Conservation (phyloP, 2,113 vertebrate species). For the Megaceryle maxima region DNA sequence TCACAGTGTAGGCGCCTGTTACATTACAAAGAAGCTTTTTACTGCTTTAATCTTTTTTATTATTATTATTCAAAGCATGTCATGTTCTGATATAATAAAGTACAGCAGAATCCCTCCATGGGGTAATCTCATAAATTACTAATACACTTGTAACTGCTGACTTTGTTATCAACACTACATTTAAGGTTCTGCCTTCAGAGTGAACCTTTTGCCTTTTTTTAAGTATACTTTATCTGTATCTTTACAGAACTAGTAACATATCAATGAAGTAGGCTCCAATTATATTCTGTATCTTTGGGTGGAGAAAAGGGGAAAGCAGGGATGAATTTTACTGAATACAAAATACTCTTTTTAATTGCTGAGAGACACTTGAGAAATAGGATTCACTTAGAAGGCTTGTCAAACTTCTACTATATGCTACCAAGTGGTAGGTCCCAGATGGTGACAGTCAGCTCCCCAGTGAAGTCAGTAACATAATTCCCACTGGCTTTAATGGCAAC, state of each 20-base stretch:
- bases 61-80: constrained; percentile 71
- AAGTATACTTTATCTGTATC: not conserved
- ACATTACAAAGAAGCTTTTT: constrained; percentile 74
- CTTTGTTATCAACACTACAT: constrained; percentile 46
- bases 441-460: not conserved
- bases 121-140: constrained; percentile 62
- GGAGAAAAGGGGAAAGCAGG: not conserved
- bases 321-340: not conserved
- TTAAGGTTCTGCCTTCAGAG: constrained; percentile 35
- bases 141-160: constrained; percentile 56
- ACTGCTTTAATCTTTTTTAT: constrained; percentile 80
- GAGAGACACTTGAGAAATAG: not conserved
- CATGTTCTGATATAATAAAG: constrained; percentile 74
- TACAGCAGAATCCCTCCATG: constrained; percentile 32
- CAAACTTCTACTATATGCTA: not conserved
- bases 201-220: not conserved
- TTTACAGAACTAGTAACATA: not conserved
- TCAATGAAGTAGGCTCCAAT: not conserved
- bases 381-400: not conserved
- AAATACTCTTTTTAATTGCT: not conserved
- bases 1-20: constrained; percentile 73
- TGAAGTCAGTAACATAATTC: not conserved
- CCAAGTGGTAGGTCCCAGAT: not conserved
- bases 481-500: not conserved
- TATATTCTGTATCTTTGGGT: not conserved